These are phyloP conservation scores for Stegophylla sp. DNA, from an alignment of 2,888 invertebrate genomes.

Conservation along the genomic window DNA sequence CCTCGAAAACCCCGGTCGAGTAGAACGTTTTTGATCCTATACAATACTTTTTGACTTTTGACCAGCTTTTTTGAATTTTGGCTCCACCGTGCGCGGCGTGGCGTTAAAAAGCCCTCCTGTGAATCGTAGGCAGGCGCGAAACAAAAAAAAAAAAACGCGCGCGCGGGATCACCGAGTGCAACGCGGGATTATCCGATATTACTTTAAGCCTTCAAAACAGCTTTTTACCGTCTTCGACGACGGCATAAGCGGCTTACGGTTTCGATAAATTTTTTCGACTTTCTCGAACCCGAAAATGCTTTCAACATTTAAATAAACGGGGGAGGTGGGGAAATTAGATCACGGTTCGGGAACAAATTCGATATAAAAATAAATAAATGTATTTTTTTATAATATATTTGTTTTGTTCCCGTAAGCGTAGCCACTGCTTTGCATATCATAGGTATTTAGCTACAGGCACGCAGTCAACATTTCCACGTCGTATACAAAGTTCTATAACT, in stretches of 20 bases:
- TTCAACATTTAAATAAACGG: constrained; percentile 31
- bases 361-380: not conserved
- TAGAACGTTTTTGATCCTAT: too few species aligned
- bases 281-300: constrained; percentile 19
- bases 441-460: too few species aligned
- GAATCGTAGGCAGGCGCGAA: not conserved
- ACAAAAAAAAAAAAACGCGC: too few species aligned
- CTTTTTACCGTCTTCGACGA: constrained; percentile 11
- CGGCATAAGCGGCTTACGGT: constrained; percentile 34
- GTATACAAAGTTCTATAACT: too few species aligned
- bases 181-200: constrained; percentile 2
- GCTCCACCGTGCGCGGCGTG: not conserved
- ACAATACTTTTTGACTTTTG: too few species aligned
- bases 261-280: not conserved
- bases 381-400: not conserved
- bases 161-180: constrained; percentile 1
- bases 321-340: not conserved
- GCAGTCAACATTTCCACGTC: too few species aligned
- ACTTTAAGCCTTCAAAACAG: not conserved
- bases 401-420: not conserved
- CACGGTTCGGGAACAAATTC: not conserved
- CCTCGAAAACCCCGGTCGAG: too few species aligned
- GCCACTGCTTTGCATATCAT: too few species aligned
- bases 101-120: not conserved
- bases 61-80: too few species aligned